These are phyloP conservation scores for Rhingia rostrata DNA, from an alignment of 2,888 invertebrate genomes.

Conservation along the genomic window DNA sequence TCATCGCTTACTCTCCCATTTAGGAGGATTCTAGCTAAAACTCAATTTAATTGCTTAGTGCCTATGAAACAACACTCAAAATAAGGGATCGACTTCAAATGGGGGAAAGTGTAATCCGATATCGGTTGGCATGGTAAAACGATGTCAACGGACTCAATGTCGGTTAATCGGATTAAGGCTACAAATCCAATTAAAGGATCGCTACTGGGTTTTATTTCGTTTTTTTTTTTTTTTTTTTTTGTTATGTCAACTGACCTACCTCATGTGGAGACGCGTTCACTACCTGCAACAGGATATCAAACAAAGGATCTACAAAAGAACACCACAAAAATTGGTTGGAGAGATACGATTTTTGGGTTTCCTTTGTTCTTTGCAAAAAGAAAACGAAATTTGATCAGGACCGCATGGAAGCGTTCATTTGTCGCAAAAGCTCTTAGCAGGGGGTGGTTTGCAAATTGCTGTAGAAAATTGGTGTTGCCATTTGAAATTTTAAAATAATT, in stretches of 20 bases:
- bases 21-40: neutral
- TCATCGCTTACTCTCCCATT: no score
- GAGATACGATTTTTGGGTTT: neutral
- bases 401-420: neutral
- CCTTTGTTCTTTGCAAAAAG: neutral
- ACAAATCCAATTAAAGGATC: neutral
- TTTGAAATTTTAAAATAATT: neutral
- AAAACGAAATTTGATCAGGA: neutral
- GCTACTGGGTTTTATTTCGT: neutral
- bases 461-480: neutral
- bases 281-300: conserved; percentile 2
- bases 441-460: neutral
- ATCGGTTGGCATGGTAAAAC: neutral
- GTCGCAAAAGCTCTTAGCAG: conserved; percentile 9
- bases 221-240: neutral
- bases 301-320: conserved; percentile 2
- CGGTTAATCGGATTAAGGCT: neutral
- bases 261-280: neutral
- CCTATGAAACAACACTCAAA: neutral
- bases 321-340: neutral
- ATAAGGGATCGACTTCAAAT: neutral
- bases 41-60: neutral
- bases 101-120: conserved; percentile 1
- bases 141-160: conserved; percentile 12
- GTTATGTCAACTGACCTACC: conserved; percentile 14